Base-by-base conservation (phyloP, 1,140 invertebrate genomes). In the Polypedilum vanderplanki region DNA sequence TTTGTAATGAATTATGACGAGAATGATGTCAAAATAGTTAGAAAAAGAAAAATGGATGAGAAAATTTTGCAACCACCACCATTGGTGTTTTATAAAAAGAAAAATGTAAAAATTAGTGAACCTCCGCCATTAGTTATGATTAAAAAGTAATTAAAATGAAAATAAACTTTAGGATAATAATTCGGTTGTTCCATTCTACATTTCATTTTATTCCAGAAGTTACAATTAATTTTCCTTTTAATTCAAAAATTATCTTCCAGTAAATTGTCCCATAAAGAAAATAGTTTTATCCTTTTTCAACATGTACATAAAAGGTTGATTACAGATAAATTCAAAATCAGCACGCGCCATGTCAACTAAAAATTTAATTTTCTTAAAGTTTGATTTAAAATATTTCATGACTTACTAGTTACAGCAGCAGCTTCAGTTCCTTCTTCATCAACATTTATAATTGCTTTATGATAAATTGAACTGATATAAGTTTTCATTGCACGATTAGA, bases 381-480 rank as follows among this genome's bases (percentile, higher is more conserved):
- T 46, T 3, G 15, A 46, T 46, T 1, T 33, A 75, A 24, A 75
- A 22, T 76, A 24, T 75, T 40, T 5, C 40, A 40, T 5, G 22
- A 76, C 74, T 80, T 79, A 82, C 83, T 81, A 12, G 85, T 86
- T n/a, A 82, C 84, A 12, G 85, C 85, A 17, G 87, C 86, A 8
- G 87, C 88, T 79, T 87, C 87, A n/a, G 83, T 84, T 8, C 88
- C 88, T 80, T 89, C 85, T 78, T 90, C 88, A 76, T 88, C 86
- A 0, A 89, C 87, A 76, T 87, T 85, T 46, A 90, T 85, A 75
- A 85, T 86, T 3, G 86, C 85, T 80, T 89, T 89, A 78, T 89
- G 88, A 22, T 87, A 75, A 0, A 87, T 84, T 40, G 85, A 81
- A 2, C 81, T 84, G 1, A 89, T 84, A 64, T 78, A 81, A 0